Percentiles rank a stretch among this genome's conserved stretches.
Conservation (phyloP, 2,888 invertebrate genomes). For the Apomyelois bistriatella region DNA sequence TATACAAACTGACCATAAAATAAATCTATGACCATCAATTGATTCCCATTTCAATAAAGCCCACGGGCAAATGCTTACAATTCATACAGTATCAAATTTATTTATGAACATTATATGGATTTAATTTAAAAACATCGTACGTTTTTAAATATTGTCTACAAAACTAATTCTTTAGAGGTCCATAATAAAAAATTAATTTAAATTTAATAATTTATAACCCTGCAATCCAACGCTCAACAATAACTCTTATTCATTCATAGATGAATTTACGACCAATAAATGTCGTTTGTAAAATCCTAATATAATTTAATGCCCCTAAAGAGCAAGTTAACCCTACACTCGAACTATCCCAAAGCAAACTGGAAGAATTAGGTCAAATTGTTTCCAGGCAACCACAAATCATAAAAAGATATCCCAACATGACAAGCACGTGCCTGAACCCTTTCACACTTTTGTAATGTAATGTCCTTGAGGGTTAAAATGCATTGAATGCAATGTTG, state of each 20-base stretch:
- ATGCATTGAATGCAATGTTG: not conserved
- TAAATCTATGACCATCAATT: not conserved
- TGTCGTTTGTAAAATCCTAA: constrained; percentile 43
- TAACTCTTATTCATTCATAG: constrained; percentile 34
- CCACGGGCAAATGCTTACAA: too few relatives aligned
- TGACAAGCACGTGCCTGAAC: constrained; percentile 30
- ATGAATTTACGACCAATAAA: constrained; percentile 56
- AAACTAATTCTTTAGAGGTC: not conserved
- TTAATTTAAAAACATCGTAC: not conserved
- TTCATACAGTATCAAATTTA: not conserved
- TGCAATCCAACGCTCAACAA: not conserved
- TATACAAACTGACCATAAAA: not conserved
- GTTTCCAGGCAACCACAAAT: constrained; percentile 43
- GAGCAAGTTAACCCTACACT: constrained; percentile 38
- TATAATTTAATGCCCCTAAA: constrained; percentile 39
- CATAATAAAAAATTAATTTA: not conserved
- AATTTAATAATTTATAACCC: constrained; percentile 12
- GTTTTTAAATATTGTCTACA: not conserved
- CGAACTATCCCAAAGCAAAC: constrained; percentile 31
- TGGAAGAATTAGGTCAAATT: constrained; percentile 39
- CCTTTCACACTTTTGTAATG: constrained; percentile 22
- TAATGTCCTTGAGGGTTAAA: too few relatives aligned
- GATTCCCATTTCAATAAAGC: not conserved
- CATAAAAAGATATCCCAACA: constrained; percentile 41
- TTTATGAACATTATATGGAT: not conserved